Evolutionary conservation across 2,797 vertebrate species (phyloP), one percentile per base, ranked within the genome.

Genomic region (Chloroceryle inda): DNA sequence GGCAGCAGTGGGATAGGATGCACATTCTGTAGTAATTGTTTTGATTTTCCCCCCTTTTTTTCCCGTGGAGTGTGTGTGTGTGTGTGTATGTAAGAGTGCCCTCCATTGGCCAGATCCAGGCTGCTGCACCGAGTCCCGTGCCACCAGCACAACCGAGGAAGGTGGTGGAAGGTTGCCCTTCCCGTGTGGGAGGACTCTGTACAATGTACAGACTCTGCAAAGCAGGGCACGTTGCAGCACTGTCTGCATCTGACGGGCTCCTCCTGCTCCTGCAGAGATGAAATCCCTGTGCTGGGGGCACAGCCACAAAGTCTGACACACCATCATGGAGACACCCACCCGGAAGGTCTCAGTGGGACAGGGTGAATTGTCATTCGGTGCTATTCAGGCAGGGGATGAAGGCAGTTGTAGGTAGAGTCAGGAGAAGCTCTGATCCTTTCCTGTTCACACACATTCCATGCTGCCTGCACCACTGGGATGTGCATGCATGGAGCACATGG

Each of bases 71-170:
- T 29, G 29, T 40, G 61, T 4, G 6, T 16, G 21, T 29, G 77
- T 24, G 22, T 66, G 85, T 94, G 95, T 85, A 47, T 11, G 1
- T 40, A 93, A 96, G 93, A 94, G 93, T 96, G 96, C 95, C 96
- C 95, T 97, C 95, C 96, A 92, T 97, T 90, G 96, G 94, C 83
- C 96, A 76, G 31, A 93, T 21, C 67, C 83, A 12, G 47, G 47
- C 55, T 96, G 93, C 88, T 88, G 85, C 85, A 84, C 55, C 66
- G 16, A 89, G 5, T 40, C 63, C 31, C 6, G 13, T 35, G 40
- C 4, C 68, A 13, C 52, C 89, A 40, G 73, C 53, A 22, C 12
- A 19, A 26, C 11, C 0, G 2, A 73, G 66, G 35, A 55, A 47
- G n/a, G 78, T 26, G 87, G 5, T 38, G 68, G 85, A 38, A 85